These are phyloP conservation scores for Pipa parva DNA, from an alignment of 2,113 vertebrate species.

Conservation along the genomic window DNA sequence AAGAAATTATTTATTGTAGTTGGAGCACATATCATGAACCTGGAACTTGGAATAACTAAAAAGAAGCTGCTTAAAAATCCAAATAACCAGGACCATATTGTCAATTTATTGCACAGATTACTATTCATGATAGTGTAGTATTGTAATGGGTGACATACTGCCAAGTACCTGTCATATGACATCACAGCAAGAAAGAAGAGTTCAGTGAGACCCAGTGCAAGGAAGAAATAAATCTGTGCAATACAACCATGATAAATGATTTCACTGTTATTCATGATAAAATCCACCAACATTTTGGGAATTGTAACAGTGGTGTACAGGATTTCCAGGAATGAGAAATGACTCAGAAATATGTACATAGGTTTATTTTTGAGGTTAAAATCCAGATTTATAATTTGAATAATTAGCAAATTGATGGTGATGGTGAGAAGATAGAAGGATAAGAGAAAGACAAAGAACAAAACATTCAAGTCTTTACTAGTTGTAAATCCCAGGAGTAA, in stretches of 20 bases:
- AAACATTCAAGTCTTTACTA: too few relatives aligned
- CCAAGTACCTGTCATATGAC: conserved; percentile 27
- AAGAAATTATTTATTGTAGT: conserved; percentile 26
- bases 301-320: conserved; percentile 19
- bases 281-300: conserved; percentile 30
- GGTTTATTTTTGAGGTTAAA: neutral
- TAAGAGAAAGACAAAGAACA: too few relatives aligned
- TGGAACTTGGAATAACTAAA: conserved; percentile 22
- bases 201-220: conserved; percentile 29
- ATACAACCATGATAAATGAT: conserved; percentile 24
- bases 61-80: conserved; percentile 18
- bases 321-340: conserved; percentile 33
- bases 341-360: conserved; percentile 32
- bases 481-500: too few relatives aligned
- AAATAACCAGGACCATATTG: conserved; percentile 21
- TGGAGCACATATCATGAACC: conserved; percentile 17
- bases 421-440: too few relatives aligned
- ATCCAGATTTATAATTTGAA: neutral
- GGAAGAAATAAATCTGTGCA: conserved; percentile 25
- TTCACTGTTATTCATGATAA: conserved; percentile 2
- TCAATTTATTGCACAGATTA: neutral
- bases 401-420: too few relatives aligned
- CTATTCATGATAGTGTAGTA: conserved; percentile 6
- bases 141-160: conserved; percentile 23
- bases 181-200: conserved; percentile 27